Evolutionary conservation across 2,113 vertebrate genomes (phyloP), one percentile per base, ranked within the genome.

Genomic region (Barbus barbus): DNA sequence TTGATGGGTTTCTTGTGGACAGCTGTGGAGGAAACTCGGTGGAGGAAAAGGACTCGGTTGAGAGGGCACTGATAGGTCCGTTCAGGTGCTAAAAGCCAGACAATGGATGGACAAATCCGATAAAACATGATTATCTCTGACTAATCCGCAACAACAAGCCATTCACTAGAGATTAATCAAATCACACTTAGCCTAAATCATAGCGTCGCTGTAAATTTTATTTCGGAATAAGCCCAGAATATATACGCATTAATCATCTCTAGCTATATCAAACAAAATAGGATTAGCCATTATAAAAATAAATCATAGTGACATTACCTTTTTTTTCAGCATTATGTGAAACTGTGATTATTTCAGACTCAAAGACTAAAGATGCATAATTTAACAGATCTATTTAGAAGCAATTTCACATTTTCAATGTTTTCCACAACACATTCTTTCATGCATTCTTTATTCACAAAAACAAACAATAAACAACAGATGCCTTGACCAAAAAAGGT

Each of bases 1-100:
- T 80, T 81, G 58, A 81, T 41, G 78, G 69, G 36, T 53, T 74
- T 44, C 28, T 58, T 56, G 24, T 85, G 67, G 80, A 71, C 65
- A 72, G 36, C 65, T 63, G 44, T 20, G 53, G 58, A 69, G 46
- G 8, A 56, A 51, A 60, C 74, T 44, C 44, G 16, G 63, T 13
- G 18, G 18, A 58, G 69, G 51, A 78, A 48, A 82, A 73, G 5
- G 41, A 48, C 46, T 85, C 24, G 1, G 38, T 48, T 3, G 16
- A 56, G 31, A 73, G 51, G 36, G 12, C 16, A 87, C 44, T n/a
- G 33, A 38, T 63, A 51, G 58, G 48, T 53, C 31, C 56, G 16
- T 33, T 48, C 67, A 38, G 78, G 74, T 41, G 28, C 65, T 51
- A 58, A 58, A 53, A 83, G 13, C 28, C 20, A 14, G 48, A 28